Evolutionary conservation across 1,140 invertebrate genomes (phyloP).

Genomic region (Carposina sasakii): DNA sequence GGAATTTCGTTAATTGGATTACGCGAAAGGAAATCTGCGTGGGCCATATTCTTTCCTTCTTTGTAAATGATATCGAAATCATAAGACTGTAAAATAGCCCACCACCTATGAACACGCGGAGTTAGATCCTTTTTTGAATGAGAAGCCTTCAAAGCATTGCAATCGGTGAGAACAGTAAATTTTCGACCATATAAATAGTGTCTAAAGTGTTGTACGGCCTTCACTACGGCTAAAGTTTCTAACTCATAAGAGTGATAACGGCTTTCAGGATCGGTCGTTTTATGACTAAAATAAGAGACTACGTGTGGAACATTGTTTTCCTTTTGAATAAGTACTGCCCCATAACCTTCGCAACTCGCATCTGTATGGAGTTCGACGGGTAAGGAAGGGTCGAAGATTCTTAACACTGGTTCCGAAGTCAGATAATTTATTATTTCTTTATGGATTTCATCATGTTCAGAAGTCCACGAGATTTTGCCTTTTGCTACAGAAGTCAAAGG

Average conservation of each 20-base stretch:
- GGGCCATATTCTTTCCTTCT: conserved; percentile 16
- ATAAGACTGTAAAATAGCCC: conserved; percentile 42
- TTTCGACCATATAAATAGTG: conserved; percentile 36
- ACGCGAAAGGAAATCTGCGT: conserved; percentile 12
- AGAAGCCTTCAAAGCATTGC: conserved; percentile 37
- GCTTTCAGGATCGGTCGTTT: conserved; percentile 33
- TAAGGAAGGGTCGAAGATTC: conserved; percentile 33
- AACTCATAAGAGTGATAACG: conserved; percentile 48
- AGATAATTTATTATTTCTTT: conserved; percentile 15
- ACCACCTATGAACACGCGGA: conserved; percentile 45
- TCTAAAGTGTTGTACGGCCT: conserved; percentile 30
- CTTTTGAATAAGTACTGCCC: conserved; percentile 44
- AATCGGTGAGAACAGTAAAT: conserved; percentile 40
- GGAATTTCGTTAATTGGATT: not conserved
- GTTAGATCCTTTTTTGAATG: conserved; percentile 42
- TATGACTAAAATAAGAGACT: conserved; percentile 55
- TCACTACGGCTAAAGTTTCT: conserved; percentile 58
- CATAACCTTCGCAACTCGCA: conserved; percentile 35
- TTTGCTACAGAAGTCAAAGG: conserved; percentile 11
- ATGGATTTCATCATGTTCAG: conserved; percentile 18
- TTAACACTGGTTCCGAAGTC: conserved; percentile 36
- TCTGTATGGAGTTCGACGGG: conserved; percentile 51
- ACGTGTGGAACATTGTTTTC: conserved; percentile 58
- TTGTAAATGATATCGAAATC: conserved; percentile 31
- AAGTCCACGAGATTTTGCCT: conserved; percentile 15